Evolutionary conservation across 2,113 vertebrate genomes (phyloP), one percentile per base, ranked within the genome.

Genomic region (Tenebrosternarchus preto): DNA sequence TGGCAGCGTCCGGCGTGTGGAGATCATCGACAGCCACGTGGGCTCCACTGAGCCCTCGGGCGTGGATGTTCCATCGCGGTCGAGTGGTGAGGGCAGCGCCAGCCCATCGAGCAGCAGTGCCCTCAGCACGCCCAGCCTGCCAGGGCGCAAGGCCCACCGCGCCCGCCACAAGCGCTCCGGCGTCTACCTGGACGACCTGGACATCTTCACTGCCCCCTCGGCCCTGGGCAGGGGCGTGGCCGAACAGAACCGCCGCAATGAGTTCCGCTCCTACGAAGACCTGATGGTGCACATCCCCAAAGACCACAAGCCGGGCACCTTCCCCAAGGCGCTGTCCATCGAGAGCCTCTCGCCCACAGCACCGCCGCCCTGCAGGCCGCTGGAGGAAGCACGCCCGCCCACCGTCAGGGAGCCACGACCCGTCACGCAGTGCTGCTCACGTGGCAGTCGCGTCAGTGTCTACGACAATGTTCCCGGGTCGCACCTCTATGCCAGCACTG

Each of bases 231-330:
- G 85, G 80, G 91, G 92, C 43, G 85, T 94, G 0, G 89, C 89
- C 0, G 92, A 94, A 86, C 92, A 94, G 82, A 95, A 94, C 85
- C 94, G 87, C 39, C 89, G 83, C 33, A 96, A 95, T 24, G 95
- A 95, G 72, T 98, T 97, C 83, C 94, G 90, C 75, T 99, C 98
- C 12, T 96, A 99, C 55, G 96, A 99, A 90, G 94, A 95, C 85
- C 88, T 98, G 83, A 94, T 99, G 57, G 94, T 99, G 27, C 95
- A 96, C 85, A 90, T 99, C 85, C 98, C 98, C 73, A 96, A 97
- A 90, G 97, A 99, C 87, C 97, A 99, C 87, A 99, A 98, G 81
- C 98, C 97, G 0, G 98, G 98, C 43, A 99, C 98, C 2, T 99
- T 99, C 86, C 98, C 98, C 53, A 98, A 98, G 90, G 97, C 98